Conservation (phyloP, 2,797 vertebrate genomes). For the Poeciliopsis turneri region DNA sequence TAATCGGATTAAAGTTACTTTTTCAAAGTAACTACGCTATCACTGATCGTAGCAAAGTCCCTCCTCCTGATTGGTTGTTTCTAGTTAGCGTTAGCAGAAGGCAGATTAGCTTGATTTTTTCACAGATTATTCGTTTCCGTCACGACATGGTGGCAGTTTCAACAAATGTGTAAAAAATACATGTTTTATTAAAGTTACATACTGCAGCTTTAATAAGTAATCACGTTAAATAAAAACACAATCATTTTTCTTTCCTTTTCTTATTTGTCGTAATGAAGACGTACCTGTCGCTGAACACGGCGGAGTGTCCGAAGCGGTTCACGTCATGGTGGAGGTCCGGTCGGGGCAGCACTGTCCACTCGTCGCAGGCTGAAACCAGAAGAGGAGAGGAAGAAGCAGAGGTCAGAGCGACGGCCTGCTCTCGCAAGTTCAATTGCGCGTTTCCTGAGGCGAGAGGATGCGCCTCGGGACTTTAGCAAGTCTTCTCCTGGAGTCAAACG, state of each 20-base stretch:
- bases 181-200: too few species aligned
- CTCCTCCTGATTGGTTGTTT: too few species aligned
- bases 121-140: too few species aligned
- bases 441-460: conserved; percentile 9
- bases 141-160: too few species aligned
- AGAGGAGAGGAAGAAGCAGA: conserved; percentile 16
- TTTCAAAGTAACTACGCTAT: too few species aligned
- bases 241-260: neutral
- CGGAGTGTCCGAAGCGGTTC: conserved; percentile 96
- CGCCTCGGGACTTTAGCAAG: conserved; percentile 9
- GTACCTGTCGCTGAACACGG: conserved; percentile 88
- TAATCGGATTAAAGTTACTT: too few species aligned
- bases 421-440: conserved; percentile 10
- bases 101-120: too few species aligned
- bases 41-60: too few species aligned
- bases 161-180: too few species aligned
- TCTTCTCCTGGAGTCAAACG: conserved; percentile 16
- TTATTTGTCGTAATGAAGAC: conserved; percentile 18
- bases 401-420: conserved; percentile 27
- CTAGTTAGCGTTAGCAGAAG: too few species aligned
- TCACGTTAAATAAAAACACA: too few species aligned
- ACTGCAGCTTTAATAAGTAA: too few species aligned
- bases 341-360: conserved; percentile 89
- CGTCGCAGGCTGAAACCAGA: conserved; percentile 86
- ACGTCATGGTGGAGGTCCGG: conserved; percentile 89